phyloP scores from a whole-genome alignment of 2,888 invertebrate genomes.

The Cerceris rybyensis region DNA sequence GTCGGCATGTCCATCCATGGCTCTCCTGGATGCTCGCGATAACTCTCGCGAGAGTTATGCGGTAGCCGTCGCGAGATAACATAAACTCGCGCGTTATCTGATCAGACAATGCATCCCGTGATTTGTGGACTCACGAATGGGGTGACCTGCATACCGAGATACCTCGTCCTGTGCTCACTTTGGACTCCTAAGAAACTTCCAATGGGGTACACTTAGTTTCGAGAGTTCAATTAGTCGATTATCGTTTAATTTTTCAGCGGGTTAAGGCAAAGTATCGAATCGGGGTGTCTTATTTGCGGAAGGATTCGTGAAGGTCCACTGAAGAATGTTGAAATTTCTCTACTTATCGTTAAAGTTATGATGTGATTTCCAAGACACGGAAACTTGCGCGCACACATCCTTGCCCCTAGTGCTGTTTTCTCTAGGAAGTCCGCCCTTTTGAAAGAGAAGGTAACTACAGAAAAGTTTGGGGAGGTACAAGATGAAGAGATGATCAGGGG shows the following conservation, averaged over 20 bases:
- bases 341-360: no score
- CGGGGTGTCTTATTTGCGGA: no score
- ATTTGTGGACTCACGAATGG: constrained; percentile 65
- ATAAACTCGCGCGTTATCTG: constrained; percentile 70
- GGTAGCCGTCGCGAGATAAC: constrained; percentile 70
- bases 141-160: constrained; percentile 70
- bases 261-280: no score
- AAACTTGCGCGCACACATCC: no score
- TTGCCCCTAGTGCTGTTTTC: no score
- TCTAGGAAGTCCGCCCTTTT: no score
- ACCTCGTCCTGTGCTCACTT: constrained; percentile 26
- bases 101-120: constrained; percentile 65
- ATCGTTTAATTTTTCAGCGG: not conserved
- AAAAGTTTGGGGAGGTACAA: no score
- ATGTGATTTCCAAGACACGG: no score
- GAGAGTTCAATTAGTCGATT: not conserved
- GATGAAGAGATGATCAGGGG: no score
- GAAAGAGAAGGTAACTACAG: no score
- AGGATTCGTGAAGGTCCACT: no score
- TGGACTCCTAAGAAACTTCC: constrained; percentile 1
- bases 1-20: constrained; percentile 49
- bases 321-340: no score
- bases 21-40: constrained; percentile 52
- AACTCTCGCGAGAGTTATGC: constrained; percentile 67
- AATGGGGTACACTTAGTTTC: not conserved